Conservation (phyloP, 2,113 vertebrate genomes). For the Plestiodon gilberti region DNA sequence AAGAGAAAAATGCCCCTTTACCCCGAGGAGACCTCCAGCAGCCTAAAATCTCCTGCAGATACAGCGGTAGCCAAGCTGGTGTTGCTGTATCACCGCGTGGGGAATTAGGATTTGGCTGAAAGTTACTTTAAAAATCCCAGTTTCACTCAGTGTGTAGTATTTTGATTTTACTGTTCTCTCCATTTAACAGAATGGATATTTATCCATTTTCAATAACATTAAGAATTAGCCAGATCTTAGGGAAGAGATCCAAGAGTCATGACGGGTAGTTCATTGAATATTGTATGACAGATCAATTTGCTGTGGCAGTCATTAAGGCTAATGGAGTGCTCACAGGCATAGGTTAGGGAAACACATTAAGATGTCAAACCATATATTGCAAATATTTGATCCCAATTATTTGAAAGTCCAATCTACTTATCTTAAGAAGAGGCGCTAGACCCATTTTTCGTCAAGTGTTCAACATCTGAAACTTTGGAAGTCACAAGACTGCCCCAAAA, state of each 20-base stretch:
- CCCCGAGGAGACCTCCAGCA: no score
- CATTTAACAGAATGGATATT: not conserved
- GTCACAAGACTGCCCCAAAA: no score
- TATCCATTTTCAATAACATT: not conserved
- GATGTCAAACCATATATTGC: slow-evolving; percentile 4
- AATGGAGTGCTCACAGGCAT: slow-evolving; percentile 39
- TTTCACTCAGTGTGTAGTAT: not conserved
- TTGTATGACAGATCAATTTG: slow-evolving; percentile 27
- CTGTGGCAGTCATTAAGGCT: slow-evolving; percentile 43
- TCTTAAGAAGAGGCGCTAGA: not conserved
- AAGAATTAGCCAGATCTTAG: slow-evolving; percentile 1
- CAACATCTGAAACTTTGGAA: not conserved
- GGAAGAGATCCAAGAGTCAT: slow-evolving; percentile 28
- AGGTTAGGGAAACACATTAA: slow-evolving; percentile 27
- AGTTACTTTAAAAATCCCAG: not conserved
- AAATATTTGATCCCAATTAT: slow-evolving; percentile 2
- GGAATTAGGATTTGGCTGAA: no score
- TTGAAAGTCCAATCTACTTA: not conserved
- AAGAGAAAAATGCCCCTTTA: no score
- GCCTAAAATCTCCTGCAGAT: no score
- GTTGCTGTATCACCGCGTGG: no score
- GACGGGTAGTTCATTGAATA: slow-evolving; percentile 32
- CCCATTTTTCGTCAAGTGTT: not conserved
- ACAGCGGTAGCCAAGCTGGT: no score
- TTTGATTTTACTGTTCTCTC: fast-evolving